A percentile compares a stretch with the other conserved stretches of the same genome.
Evolutionary conservation across 2,888 invertebrate species (phyloP).

Genomic region (Stenoptilia bipunctidactyla): DNA sequence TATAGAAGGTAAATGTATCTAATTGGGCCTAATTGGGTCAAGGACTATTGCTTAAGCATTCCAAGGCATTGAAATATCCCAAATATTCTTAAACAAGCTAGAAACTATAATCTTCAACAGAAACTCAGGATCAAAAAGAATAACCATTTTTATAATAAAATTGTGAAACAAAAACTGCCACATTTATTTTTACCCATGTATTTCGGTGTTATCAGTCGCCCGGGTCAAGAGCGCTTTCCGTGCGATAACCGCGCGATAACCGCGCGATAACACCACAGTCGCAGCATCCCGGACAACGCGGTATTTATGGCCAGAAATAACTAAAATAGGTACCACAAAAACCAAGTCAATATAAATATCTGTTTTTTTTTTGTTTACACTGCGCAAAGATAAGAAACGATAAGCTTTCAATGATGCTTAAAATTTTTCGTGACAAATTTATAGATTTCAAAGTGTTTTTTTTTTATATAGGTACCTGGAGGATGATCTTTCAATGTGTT

Average conservation of each 20-base stretch:
- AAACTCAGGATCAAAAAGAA: too few relatives aligned
- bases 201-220: too few relatives aligned
- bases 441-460: background rate
- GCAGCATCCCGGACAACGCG: conserved; percentile 46
- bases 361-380: too few relatives aligned
- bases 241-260: conserved; percentile 27
- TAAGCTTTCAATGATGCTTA: background rate
- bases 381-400: too few relatives aligned
- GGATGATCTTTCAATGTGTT: conserved; percentile 45
- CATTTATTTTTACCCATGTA: conserved; percentile 24
- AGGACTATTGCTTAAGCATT: too few relatives aligned
- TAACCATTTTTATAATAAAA: too few relatives aligned
- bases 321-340: conserved; percentile 4
- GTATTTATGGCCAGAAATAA: conserved; percentile 32
- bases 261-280: too few relatives aligned
- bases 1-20: too few relatives aligned
- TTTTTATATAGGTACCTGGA: conserved; percentile 27
- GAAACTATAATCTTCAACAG: too few relatives aligned
- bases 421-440: background rate
- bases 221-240: conserved; percentile 67
- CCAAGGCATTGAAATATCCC: too few relatives aligned
- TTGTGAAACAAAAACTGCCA: background rate
- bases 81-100: too few relatives aligned
- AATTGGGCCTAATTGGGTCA: too few relatives aligned
- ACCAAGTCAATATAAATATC: conserved; percentile 18